A percentile compares a stretch with the other conserved stretches of the same genome.
Conservation (phyloP, 2,113 vertebrate genomes). For the Equus przewalskii region DNA sequence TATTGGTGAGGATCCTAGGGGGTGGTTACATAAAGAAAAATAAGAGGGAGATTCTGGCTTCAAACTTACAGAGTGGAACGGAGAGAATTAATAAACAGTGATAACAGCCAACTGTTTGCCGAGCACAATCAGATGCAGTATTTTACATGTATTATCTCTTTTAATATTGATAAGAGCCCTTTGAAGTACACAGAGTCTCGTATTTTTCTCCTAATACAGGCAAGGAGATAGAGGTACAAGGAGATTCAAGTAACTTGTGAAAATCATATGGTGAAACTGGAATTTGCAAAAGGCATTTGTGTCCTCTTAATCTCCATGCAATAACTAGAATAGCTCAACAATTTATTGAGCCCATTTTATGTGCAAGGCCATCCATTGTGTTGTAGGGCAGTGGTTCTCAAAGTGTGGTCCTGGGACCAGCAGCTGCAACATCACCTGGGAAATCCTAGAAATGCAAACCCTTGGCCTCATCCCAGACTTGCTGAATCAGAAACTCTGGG, state of each 20-base stretch:
- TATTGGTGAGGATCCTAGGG: not conserved
- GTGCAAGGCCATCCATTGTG: not conserved
- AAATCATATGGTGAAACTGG: not conserved
- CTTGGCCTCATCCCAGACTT: not conserved
- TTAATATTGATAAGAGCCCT: not conserved
- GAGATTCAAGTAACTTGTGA: not conserved
- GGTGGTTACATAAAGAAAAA: not conserved
- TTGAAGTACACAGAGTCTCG: not conserved
- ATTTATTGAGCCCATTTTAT: not conserved
- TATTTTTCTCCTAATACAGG: not conserved
- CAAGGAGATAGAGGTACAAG: not conserved
- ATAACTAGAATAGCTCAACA: not conserved
- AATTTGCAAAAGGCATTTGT: not conserved
- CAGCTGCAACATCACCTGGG: no score
- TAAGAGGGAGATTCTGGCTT: not conserved
- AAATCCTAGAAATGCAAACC: constrained; percentile 4
- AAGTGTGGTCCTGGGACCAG: not conserved
- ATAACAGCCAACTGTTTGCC: not conserved
- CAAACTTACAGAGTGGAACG: not conserved
- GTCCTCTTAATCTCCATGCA: not conserved
- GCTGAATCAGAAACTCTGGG: not conserved
- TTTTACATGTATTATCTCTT: not conserved
- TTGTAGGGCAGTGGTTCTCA: not conserved
- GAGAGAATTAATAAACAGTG: not conserved
- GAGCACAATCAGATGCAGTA: not conserved